Evolutionary conservation across 2,113 vertebrate genomes (phyloP).

Genomic region (Bettongia penicillata): DNA sequence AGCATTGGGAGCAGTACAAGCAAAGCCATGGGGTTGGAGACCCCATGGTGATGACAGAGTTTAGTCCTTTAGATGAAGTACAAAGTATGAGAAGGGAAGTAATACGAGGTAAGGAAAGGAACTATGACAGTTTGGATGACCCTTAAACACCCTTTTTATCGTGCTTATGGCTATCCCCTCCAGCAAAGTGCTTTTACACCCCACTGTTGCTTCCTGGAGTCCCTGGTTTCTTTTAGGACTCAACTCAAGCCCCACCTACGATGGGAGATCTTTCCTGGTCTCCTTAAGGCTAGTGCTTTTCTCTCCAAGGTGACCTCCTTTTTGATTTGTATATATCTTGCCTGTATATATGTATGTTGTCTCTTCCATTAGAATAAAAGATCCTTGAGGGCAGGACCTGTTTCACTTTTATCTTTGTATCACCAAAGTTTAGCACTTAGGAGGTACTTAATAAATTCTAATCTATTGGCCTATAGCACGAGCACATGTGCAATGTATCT

Average conservation of each 20-base stretch:
- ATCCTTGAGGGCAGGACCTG: not conserved
- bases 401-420: not conserved
- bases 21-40: not conserved
- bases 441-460: not conserved
- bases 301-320: not conserved
- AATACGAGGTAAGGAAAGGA: not conserved
- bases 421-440: not conserved
- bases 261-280: not conserved
- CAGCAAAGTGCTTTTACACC: not conserved
- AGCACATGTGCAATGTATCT: not conserved
- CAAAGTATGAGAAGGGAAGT: not conserved
- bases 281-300: not conserved
- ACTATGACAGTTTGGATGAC: not conserved
- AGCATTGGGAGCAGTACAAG: not conserved
- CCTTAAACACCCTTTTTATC: not conserved
- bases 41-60: not conserved
- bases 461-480: not conserved
- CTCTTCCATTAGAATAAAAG: not conserved
- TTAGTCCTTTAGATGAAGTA: not conserved
- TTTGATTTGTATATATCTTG: not conserved
- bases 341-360: not conserved
- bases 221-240: not conserved
- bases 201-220: not conserved
- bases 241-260: not conserved
- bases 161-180: not conserved